Conservation (phyloP, 2,888 invertebrate species). For the Cheilosia soror region DNA sequence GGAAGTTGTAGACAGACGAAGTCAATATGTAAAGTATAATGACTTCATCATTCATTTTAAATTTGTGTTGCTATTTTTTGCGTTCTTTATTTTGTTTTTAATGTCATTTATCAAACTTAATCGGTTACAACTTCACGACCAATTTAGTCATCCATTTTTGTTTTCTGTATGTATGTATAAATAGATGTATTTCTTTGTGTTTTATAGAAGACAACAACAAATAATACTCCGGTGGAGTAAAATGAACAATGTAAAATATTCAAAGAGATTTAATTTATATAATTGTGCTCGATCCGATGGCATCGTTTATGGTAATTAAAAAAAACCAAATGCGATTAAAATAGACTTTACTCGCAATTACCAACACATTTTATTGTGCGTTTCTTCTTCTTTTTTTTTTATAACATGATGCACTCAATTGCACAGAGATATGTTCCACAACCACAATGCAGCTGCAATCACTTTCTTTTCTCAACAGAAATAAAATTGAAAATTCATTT, state of each 20-base stretch:
- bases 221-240: conserved; percentile 72
- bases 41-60: conserved; percentile 16
- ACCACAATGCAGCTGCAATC: conserved; percentile 28
- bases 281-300: conserved; percentile 65
- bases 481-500: neutral
- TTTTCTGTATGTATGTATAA: conserved; percentile 1
- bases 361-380: conserved; percentile 40
- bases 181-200: conserved; percentile 18
- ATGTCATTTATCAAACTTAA: conserved; percentile 3
- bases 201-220: conserved; percentile 66
- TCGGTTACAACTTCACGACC: conserved; percentile 1
- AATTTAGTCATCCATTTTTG: neutral
- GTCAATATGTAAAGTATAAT: neutral
- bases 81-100: conserved; percentile 1
- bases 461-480: conserved; percentile 40
- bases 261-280: conserved; percentile 64
- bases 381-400: conserved; percentile 25
- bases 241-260: conserved; percentile 55
- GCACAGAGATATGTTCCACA: conserved; percentile 43
- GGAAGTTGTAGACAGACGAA: neutral
- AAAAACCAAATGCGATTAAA: conserved; percentile 40
- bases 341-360: conserved; percentile 46
- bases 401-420: conserved; percentile 61
- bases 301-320: conserved; percentile 73
- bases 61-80: neutral